Conservation (phyloP, 2,113 vertebrate genomes). For the Pimephales promelas region DNA sequence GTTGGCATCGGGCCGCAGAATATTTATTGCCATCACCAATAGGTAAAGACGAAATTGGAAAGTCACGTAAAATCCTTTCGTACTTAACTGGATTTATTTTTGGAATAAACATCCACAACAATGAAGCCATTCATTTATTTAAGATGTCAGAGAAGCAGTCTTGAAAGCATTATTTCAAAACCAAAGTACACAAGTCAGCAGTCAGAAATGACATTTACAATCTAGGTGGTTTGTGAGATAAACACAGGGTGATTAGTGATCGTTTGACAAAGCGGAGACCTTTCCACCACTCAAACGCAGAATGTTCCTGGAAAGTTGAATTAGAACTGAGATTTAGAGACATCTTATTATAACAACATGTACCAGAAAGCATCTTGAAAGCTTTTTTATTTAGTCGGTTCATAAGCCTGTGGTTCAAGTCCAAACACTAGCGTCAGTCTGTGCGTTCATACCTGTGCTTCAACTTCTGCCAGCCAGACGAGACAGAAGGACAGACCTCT, state of each 20-base stretch:
- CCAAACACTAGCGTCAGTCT: constrained; percentile 19
- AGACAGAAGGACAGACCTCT: constrained; percentile 24
- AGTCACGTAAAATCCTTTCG: constrained; percentile 27
- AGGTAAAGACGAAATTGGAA: constrained; percentile 32
- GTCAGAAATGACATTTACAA: constrained; percentile 34
- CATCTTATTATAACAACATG: constrained; percentile 24
- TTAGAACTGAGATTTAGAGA: constrained; percentile 11
- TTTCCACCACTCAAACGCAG: constrained; percentile 22
- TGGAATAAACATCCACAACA: constrained; percentile 30
- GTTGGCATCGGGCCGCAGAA: constrained; percentile 32
- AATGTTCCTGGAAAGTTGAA: constrained; percentile 27
- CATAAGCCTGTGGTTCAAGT: constrained; percentile 12
- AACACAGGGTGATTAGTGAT: constrained; percentile 23
- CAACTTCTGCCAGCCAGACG: constrained; percentile 37
- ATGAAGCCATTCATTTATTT: constrained; percentile 42
- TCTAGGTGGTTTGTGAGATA: constrained; percentile 36
- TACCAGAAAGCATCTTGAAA: constrained; percentile 26
- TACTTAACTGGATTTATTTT: constrained; percentile 16
- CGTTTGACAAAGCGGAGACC: constrained; percentile 15
- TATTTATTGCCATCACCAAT: constrained; percentile 27
- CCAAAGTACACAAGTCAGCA: constrained; percentile 31
- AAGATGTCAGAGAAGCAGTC: constrained; percentile 27
- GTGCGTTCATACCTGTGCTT: constrained; percentile 42
- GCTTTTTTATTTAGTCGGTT: not conserved
- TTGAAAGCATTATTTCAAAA: constrained; percentile 34